Percentiles rank a stretch among this genome's conserved stretches.
Evolutionary conservation across 2,888 invertebrate genomes (phyloP).

Genomic region (Acholoe squamosa): DNA sequence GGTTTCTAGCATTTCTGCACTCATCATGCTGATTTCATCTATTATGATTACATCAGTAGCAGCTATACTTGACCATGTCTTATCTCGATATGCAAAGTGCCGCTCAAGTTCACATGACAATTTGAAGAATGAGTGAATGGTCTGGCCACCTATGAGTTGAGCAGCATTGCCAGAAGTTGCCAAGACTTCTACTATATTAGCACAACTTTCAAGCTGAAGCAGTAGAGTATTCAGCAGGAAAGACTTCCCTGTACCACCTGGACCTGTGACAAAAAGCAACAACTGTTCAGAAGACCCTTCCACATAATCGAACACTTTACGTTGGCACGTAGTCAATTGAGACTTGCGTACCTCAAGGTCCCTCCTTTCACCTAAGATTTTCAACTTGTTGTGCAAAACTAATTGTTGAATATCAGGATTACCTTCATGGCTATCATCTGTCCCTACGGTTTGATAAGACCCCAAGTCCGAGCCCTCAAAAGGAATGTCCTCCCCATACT

Average conservation of each 20-base stretch:
- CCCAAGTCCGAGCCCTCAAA: too few relatives aligned
- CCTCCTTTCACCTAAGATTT: not conserved
- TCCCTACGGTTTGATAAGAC: too few relatives aligned
- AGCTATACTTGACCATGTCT: conserved; percentile 38
- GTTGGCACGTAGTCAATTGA: conserved; percentile 2
- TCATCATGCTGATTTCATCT: not conserved
- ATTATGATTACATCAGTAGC: conserved; percentile 56
- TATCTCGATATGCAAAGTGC: not conserved
- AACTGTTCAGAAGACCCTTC: not conserved
- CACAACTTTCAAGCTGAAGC: not conserved
- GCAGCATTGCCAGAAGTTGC: too few relatives aligned
- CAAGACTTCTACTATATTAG: conserved; percentile 25
- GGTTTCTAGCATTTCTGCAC: conserved; percentile 9
- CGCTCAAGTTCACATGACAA: not conserved
- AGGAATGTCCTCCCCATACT: conserved; percentile 37
- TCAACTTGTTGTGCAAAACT: not conserved
- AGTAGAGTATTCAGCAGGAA: not conserved
- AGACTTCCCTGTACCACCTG: too few relatives aligned
- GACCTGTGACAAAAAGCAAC: not conserved
- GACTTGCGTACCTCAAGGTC: not conserved
- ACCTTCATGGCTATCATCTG: too few relatives aligned
- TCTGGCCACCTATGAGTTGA: conserved; percentile 14
- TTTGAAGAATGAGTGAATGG: conserved; percentile 54
- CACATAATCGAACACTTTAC: not conserved
- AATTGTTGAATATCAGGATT: not conserved